Percentiles rank a stretch among this genome's conserved stretches.
These are phyloP conservation scores for Dryomyza anilis DNA, from an alignment of 2,888 invertebrate genomes.

Conservation along the genomic window DNA sequence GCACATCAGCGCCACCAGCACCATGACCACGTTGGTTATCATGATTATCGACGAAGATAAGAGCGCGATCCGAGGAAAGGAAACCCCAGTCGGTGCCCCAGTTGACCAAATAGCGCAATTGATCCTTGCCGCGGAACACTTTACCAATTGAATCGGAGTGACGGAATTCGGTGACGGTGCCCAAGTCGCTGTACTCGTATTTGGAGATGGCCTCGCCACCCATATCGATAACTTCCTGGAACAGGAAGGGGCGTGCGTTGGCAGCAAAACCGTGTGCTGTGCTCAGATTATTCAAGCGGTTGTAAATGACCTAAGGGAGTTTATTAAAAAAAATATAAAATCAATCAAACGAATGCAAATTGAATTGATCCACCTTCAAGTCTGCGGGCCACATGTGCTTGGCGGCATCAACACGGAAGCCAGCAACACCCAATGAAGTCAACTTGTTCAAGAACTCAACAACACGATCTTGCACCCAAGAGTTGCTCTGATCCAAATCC, in stretches of 20 bases:
- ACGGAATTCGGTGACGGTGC: constrained; percentile 78
- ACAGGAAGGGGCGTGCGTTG: constrained; percentile 71
- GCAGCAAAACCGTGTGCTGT: constrained; percentile 69
- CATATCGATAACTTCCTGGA: constrained; percentile 78
- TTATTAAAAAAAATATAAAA: constrained; percentile 63
- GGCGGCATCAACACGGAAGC: constrained; percentile 82
- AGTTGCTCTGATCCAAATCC: constrained; percentile 74
- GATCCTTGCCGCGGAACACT: constrained; percentile 67
- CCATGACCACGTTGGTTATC: constrained; percentile 85
- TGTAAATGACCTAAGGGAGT: constrained; percentile 59
- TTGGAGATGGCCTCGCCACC: constrained; percentile 63
- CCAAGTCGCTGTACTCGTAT: constrained; percentile 63
- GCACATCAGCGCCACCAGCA: constrained; percentile 66
- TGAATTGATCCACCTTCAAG: constrained; percentile 57
- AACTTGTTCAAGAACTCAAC: constrained; percentile 52
- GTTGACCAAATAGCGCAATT: constrained; percentile 68
- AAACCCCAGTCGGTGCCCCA: constrained; percentile 75
- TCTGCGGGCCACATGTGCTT: constrained; percentile 84
- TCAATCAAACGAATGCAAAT: constrained; percentile 44
- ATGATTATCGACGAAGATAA: constrained; percentile 90
- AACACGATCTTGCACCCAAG: constrained; percentile 48
- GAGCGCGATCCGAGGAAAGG: constrained; percentile 66
- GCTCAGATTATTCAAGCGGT: constrained; percentile 68
- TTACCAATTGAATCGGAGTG: constrained; percentile 62
- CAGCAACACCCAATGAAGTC: constrained; percentile 77